Evolutionary conservation across 1,140 invertebrate genomes (phyloP), one percentile per base, ranked within the genome.

Genomic region (Scaptomyza hsui): DNA sequence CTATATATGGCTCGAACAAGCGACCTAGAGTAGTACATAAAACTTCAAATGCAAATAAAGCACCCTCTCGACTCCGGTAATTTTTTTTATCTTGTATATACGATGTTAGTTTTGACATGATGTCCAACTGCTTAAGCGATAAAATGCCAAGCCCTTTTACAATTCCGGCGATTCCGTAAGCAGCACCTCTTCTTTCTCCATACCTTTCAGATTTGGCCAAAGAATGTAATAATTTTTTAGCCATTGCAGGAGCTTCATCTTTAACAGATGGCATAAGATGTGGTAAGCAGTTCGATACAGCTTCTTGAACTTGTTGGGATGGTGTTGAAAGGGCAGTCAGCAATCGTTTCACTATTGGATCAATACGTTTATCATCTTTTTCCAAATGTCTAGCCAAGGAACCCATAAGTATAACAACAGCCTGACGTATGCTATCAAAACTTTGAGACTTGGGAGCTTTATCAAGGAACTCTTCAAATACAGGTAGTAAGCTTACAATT

Each of bases 11-110:
- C 91, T 99, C 99, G 93, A 99, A 99, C 35, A 99, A 92, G 61
- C 98, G 95, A 0, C 98, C 98, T 73, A 99, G 93, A 94, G 98
- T 98, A 68, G 95, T 95, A 91, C 97, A 99, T 12, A 99, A 92
- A 95, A 99, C 98, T 93, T 99, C 98, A 93, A 99, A 98, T 1
- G 98, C 98, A 93, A 99, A 98, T 16, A 99, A 92, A 1, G 98
- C 98, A 59, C 98, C 98, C 94, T 99, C 98, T 77, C 98, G 92
- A 70, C 97, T 96, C 78, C 96, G 95, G 72, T 97, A 97, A 90
- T 98, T 98, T 89, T 99, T 99, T 89, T 99, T 99, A 91, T 99
- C 97, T 91, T 99, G 97, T 80, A 99, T 98, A 62, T 97, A 98
- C 51, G 96, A 95, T 0, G 97, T 99, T 21, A 99, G 92, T 59